Percentiles rank a stretch among this genome's conserved stretches.
Conservation (phyloP, 2,113 vertebrate genomes). For the Oxyruncus cristatus region DNA sequence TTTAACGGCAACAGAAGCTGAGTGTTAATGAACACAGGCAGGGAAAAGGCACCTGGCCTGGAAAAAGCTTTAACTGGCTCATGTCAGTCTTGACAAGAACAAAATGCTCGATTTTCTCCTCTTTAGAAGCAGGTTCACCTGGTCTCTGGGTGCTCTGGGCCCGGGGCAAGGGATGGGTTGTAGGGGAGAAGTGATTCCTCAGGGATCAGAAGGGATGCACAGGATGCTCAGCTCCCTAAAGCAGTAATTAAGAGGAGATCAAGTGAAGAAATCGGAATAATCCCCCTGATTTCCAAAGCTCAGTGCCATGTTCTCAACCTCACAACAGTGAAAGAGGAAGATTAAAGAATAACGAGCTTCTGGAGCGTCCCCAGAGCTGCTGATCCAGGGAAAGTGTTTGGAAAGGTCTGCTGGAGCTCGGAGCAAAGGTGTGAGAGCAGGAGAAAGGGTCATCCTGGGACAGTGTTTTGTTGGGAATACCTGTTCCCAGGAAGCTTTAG, state of each 20-base stretch:
- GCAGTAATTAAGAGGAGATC: neutral
- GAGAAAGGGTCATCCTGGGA: neutral
- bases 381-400: neutral
- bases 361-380: neutral
- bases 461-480: neutral
- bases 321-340: neutral
- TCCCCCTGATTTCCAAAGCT: neutral
- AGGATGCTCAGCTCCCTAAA: neutral
- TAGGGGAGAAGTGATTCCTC: neutral
- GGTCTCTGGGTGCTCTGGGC: fast-evolving
- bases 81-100: neutral
- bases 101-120: neutral
- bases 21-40: fast-evolving
- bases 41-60: neutral
- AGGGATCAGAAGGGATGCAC: neutral
- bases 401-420: neutral
- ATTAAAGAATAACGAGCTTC: neutral
- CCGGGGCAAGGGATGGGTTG: neutral
- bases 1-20: neutral
- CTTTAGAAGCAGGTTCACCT: neutral
- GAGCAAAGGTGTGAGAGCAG: neutral
- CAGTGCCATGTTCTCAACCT: neutral
- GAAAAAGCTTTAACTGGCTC: neutral
- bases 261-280: neutral
- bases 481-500: neutral